phyloP scores from a whole-genome alignment of 2,797 vertebrate species.

The Ptychadena robeensis region DNA sequence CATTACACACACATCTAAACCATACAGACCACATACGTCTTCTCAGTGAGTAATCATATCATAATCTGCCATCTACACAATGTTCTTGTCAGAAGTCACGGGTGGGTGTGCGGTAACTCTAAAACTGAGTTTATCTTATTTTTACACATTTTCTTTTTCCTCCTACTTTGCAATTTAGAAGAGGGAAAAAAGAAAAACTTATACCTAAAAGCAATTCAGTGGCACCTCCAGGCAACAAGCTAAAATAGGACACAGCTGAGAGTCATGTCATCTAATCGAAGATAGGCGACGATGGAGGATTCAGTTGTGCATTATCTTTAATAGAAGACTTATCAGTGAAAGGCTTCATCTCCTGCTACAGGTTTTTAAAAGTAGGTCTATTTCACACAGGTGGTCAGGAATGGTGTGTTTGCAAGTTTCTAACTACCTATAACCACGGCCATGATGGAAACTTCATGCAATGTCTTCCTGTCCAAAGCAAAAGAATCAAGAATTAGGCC shows the following conservation, averaged over 20 bases:
- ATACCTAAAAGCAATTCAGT: background rate
- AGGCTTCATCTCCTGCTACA: too few species aligned
- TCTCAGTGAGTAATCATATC: constrained; percentile 26
- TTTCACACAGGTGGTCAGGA: too few species aligned
- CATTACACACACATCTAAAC: constrained; percentile 25
- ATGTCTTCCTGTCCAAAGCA: too few species aligned
- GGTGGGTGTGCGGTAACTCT: constrained; percentile 14
- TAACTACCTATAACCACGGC: too few species aligned
- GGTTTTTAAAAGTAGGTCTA: too few species aligned
- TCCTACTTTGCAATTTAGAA: background rate
- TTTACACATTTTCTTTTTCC: background rate
- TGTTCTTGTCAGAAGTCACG: constrained; percentile 23
- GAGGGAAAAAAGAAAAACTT: background rate
- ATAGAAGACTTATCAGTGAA: too few species aligned
- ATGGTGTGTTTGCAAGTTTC: too few species aligned
- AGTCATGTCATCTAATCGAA: too few species aligned
- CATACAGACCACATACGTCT: constrained; percentile 2
- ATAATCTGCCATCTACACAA: constrained; percentile 13
- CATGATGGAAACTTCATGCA: too few species aligned
- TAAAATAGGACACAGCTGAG: background rate
- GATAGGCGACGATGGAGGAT: too few species aligned
- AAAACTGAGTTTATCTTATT: background rate
- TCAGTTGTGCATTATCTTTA: too few species aligned
- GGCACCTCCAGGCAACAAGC: background rate
- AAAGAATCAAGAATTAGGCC: too few species aligned